Percentiles rank a stretch among this genome's conserved stretches.
Evolutionary conservation across 2,113 vertebrate species (phyloP).

Genomic region (Macquaria australasica): DNA sequence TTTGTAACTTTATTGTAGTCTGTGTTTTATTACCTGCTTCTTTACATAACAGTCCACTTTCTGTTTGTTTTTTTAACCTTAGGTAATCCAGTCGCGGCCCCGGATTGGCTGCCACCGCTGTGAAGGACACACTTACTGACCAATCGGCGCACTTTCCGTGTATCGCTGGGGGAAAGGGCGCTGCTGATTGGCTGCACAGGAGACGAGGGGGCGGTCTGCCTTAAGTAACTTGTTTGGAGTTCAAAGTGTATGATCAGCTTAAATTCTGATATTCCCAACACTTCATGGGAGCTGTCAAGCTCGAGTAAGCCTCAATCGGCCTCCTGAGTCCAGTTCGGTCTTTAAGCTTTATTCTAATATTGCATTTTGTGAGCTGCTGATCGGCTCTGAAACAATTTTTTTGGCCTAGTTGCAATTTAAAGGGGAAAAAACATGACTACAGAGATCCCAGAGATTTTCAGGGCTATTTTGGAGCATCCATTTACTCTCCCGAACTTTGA

Average conservation of each 20-base stretch:
- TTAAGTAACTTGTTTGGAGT: conserved; percentile 63
- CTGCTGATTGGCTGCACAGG: conserved; percentile 53
- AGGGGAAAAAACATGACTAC: conserved; percentile 63
- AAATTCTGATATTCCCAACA: not conserved
- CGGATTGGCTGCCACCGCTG: conserved; percentile 26
- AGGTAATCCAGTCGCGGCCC: not conserved
- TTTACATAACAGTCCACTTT: not conserved
- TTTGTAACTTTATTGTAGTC: too few relatives aligned
- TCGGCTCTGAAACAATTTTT: not conserved
- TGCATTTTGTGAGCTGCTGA: not conserved
- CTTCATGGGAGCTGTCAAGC: not conserved
- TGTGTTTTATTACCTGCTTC: not conserved
- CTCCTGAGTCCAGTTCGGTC: not conserved
- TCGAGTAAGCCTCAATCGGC: accelerated
- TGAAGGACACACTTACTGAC: not conserved
- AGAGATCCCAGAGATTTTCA: conserved; percentile 94
- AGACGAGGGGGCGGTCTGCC: not conserved
- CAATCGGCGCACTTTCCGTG: conserved; percentile 37
- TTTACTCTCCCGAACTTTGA: conserved; percentile 86
- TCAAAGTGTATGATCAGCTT: not conserved
- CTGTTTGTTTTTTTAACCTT: not conserved
- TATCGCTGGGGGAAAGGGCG: accelerated
- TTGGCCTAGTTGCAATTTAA: not conserved
- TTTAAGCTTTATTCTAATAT: not conserved
- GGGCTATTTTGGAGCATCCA: conserved; percentile 90